Evolutionary conservation across 2,113 vertebrate species (phyloP).

Genomic region (Spheniscus mendiculus): DNA sequence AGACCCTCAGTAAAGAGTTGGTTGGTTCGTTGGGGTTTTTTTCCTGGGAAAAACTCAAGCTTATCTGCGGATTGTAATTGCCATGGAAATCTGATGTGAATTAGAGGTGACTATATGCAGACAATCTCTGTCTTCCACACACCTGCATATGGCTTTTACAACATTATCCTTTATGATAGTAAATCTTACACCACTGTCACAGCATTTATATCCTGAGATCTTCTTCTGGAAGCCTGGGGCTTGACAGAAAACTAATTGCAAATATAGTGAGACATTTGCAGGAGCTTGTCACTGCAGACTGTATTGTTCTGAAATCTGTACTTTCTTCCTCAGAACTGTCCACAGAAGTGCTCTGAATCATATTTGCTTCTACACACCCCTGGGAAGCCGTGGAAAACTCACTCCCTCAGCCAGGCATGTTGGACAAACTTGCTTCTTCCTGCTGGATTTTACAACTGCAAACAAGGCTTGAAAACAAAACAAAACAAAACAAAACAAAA

Average conservation of each 20-base stretch:
- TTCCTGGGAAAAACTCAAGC: not conserved
- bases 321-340: not conserved
- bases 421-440: not conserved
- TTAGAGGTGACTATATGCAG: not conserved
- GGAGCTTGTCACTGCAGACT: not conserved
- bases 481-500: not conserved
- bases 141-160: not conserved
- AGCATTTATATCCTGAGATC: not conserved
- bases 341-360: not conserved
- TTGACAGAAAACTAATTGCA: not conserved
- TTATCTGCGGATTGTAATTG: not conserved
- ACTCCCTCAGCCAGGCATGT: not conserved
- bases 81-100: not conserved
- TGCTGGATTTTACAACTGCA: not conserved
- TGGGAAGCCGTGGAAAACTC: not conserved
- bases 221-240: not conserved
- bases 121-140: not conserved
- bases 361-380: not conserved
- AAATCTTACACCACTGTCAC: not conserved
- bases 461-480: not conserved
- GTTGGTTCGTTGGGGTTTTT: not conserved
- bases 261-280: not conserved
- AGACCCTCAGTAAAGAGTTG: not conserved
- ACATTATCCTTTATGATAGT: not conserved
- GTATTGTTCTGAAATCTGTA: not conserved